Conservation (phyloP, 2,113 vertebrate genomes). For the Tupaia tana region DNA sequence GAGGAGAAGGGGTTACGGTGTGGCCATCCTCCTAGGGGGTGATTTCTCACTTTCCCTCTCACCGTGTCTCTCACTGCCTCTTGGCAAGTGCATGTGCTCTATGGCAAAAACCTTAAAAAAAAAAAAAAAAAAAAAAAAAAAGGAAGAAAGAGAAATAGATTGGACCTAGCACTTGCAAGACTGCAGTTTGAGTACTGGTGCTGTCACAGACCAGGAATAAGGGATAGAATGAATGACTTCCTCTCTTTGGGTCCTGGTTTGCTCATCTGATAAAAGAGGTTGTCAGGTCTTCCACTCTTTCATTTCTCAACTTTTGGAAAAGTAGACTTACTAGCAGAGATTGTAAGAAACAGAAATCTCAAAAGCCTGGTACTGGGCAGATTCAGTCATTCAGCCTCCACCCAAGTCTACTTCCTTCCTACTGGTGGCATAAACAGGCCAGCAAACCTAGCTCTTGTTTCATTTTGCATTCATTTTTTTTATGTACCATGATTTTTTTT, state of each 20-base stretch:
- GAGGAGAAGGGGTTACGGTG: too few species aligned
- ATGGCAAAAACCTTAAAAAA: too few species aligned
- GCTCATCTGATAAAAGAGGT: background rate
- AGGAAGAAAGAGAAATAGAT: too few species aligned
- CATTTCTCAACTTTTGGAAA: background rate
- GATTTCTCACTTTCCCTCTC: too few species aligned
- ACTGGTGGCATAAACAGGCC: background rate
- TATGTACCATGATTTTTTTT: background rate
- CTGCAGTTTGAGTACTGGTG: background rate
- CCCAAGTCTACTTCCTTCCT: background rate
- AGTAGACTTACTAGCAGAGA: background rate
- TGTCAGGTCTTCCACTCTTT: background rate
- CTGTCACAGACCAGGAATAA: background rate
- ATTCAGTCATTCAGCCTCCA: background rate
- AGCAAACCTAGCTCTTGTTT: background rate
- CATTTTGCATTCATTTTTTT: background rate
- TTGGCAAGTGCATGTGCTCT: too few species aligned
- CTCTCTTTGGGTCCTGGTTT: background rate
- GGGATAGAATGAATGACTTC: background rate
- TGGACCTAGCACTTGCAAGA: too few species aligned
- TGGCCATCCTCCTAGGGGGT: too few species aligned
- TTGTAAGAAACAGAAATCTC: background rate
- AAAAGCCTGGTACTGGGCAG: background rate
- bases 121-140: too few species aligned
- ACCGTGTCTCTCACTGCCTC: too few species aligned